A percentile compares a stretch with the other conserved stretches of the same genome.
Evolutionary conservation across 2,113 vertebrate genomes (phyloP).

Genomic region (Mystacornis crossleyi): DNA sequence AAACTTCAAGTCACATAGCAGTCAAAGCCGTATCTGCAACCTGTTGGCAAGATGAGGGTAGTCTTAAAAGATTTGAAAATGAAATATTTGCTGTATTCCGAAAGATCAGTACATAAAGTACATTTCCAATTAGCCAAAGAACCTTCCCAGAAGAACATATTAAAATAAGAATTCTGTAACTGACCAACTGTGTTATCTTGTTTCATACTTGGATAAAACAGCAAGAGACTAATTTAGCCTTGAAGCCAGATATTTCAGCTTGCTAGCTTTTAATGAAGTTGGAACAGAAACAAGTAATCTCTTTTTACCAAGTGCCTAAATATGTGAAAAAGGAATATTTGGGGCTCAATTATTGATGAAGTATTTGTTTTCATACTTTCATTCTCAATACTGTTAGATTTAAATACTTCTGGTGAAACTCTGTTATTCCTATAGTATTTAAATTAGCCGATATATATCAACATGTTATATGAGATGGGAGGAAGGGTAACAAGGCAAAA

Average conservation of each 20-base stretch:
- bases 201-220: conserved; percentile 34
- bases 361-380: background rate
- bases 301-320: conserved; percentile 7
- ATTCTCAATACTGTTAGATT: background rate
- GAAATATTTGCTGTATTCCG: background rate
- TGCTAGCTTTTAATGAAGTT: conserved; percentile 12
- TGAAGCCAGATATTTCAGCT: conserved; percentile 12
- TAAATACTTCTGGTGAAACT: background rate
- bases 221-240: conserved; percentile 47
- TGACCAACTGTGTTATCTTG: conserved; percentile 23
- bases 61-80: background rate
- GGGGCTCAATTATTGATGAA: background rate
- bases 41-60: background rate
- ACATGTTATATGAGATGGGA: background rate
- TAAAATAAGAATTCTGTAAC: conserved; percentile 30
- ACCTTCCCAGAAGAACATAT: conserved; percentile 22
- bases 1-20: background rate
- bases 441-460: background rate
- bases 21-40: background rate
- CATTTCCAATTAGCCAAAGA: conserved; percentile 26
- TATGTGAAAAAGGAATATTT: background rate
- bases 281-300: conserved; percentile 33
- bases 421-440: background rate
- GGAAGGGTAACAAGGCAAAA: background rate
- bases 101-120: conserved; percentile 5